Base-by-base conservation (phyloP, 2,888 invertebrate species). In the Himalopsyche kuldschensis region DNA sequence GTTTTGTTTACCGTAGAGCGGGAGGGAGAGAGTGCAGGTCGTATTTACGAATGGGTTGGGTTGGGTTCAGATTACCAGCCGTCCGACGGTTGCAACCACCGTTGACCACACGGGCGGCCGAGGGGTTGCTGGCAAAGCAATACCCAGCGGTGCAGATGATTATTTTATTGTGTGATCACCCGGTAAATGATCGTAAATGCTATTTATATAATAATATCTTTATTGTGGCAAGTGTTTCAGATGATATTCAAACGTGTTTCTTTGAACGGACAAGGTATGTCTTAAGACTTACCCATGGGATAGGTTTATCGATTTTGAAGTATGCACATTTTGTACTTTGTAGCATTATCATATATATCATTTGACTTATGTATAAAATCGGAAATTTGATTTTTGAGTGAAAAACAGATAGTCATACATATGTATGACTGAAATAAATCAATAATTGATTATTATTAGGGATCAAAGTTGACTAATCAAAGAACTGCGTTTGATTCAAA, bases 121-220 rank as follows among this genome's bases (percentile, higher is more conserved):
- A 30, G 76, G 46, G 78, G 20, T 35, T 69, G 78, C 55, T 55
- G 20, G 46, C 48, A 41, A 30, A 81, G 31, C 76, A 76, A 82
- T 82, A 48, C 47, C 82, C 78, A 79, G 78, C 75, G 82, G 79
- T 31, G 78, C 82, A 75, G 47, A 82, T 82, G 79, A 82, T 82
- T 82, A 82, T 82, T 82, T 78, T 82, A 78, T 79, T 82, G 78
- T 82, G 55, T 46, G 30, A 20, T 27, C 63, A 47, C 27, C 48
- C 55, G 78, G 48, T 75, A 20, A 79, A 17, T 30, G 63, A 79
- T 55, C 20, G 75, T 41, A 46, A 30, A 48, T 55, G 55, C 55
- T 55, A 55, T 55, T 55, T 55, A 55, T 55, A 48, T 48, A 48
- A 48, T 48, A 48, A n/a, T n/a, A 55, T 55, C 55, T 20, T 55